phyloP scores from a whole-genome alignment of 2,888 invertebrate species.

The Mesochorus sp. region DNA sequence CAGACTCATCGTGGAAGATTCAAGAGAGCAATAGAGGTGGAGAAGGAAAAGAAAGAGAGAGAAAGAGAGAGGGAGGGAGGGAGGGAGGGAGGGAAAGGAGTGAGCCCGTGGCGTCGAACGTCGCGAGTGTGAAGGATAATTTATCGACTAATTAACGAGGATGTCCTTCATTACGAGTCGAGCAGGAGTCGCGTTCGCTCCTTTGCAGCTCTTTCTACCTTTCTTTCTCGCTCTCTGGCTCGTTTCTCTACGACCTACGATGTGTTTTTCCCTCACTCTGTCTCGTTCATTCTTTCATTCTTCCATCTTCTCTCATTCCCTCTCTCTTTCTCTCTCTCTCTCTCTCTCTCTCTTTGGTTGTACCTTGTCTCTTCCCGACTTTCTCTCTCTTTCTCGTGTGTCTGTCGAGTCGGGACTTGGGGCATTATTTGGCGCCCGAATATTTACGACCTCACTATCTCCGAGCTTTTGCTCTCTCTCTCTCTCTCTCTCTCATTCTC shows the following conservation, averaged over 20 bases:
- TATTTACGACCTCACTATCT: slow-evolving; percentile 79
- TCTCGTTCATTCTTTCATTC: slow-evolving; percentile 23
- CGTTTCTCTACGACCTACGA: slow-evolving; percentile 45
- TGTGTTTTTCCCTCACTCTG: slow-evolving; percentile 31
- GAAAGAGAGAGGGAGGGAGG: slow-evolving; percentile 52
- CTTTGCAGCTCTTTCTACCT: slow-evolving; percentile 46
- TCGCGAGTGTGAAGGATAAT: slow-evolving; percentile 79
- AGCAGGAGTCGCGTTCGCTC: slow-evolving; percentile 71
- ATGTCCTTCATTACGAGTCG: slow-evolving; percentile 81
- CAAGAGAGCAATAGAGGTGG: slow-evolving; percentile 51
- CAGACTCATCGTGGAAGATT: slow-evolving; percentile 37
- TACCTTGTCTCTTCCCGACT: slow-evolving; percentile 35
- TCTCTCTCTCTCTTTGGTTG: slow-evolving; percentile 17
- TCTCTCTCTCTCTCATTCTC: neutral
- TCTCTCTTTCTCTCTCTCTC: slow-evolving; percentile 9
- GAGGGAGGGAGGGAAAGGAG: slow-evolving; percentile 51
- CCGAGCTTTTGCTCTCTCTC: slow-evolving; percentile 50
- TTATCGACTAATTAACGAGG: slow-evolving; percentile 82
- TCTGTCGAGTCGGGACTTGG: slow-evolving; percentile 70
- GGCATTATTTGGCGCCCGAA: slow-evolving; percentile 80
- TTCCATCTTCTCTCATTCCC: neutral
- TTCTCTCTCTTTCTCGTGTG: slow-evolving; percentile 28
- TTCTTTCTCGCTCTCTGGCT: slow-evolving; percentile 19
- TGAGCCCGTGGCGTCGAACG: slow-evolving; percentile 71
- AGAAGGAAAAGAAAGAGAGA: slow-evolving; percentile 27